A percentile compares a stretch with the other conserved stretches of the same genome.
phyloP scores from a whole-genome alignment of 64 coral and sea anemone genomes.

The Montipora sp. region DNA sequence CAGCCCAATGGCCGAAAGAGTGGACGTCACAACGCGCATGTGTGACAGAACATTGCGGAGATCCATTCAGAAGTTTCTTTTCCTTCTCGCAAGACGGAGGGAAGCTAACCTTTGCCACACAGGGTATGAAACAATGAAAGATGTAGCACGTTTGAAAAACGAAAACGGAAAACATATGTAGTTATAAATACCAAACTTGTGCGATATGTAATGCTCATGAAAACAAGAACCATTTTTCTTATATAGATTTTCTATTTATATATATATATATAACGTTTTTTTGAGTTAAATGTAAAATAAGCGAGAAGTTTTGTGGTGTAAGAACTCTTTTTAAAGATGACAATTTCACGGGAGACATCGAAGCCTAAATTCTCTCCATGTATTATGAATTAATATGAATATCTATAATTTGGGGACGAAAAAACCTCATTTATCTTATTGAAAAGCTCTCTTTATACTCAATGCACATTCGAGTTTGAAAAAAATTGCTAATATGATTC shows the following conservation, averaged over 20 bases:
- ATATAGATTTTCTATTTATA: background rate
- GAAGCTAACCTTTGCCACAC: too few species aligned
- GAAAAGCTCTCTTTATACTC: conserved; percentile 35
- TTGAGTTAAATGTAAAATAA: conserved; percentile 48
- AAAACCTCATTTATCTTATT: conserved; percentile 4
- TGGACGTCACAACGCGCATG: too few species aligned
- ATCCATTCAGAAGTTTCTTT: too few species aligned
- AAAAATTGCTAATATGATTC: conserved; percentile 28
- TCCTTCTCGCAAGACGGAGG: too few species aligned
- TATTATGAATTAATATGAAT: conserved; percentile 15
- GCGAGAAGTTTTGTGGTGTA: conserved; percentile 14
- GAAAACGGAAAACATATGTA: too few species aligned
- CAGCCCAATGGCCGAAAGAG: too few species aligned
- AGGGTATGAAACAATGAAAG: too few species aligned
- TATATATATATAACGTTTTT: conserved; percentile 28
- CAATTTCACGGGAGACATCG: conserved; percentile 6
- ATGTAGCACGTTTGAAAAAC: too few species aligned
- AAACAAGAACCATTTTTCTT: conserved; percentile 9
- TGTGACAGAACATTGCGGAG: too few species aligned
- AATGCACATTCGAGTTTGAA: conserved; percentile 26
- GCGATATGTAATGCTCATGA: background rate
- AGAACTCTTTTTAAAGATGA: conserved; percentile 5
- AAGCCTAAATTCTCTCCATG: conserved; percentile 34
- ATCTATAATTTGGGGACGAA: conserved; percentile 27
- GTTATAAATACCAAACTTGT: too few species aligned